A percentile compares a stretch with the other conserved stretches of the same genome.
These are phyloP conservation scores for Cerceris ruficornis DNA, from an alignment of 2,888 invertebrate species.

Conservation along the genomic window DNA sequence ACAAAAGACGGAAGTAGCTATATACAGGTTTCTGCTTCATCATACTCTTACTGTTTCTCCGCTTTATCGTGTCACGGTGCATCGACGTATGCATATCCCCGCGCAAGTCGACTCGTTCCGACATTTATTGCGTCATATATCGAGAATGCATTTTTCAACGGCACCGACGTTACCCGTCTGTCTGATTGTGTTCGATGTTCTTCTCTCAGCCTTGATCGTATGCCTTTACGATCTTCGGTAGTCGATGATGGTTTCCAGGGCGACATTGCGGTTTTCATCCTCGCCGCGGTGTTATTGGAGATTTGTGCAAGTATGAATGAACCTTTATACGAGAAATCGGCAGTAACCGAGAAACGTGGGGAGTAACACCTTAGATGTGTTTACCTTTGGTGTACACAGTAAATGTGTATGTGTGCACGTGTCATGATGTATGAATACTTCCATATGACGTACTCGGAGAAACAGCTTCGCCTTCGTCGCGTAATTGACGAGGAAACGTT, in stretches of 20 bases:
- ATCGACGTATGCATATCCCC: too few relatives aligned
- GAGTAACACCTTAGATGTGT: background rate
- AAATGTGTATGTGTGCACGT: background rate
- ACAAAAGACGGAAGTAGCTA: too few relatives aligned
- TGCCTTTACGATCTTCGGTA: background rate
- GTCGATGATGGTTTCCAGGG: background rate
- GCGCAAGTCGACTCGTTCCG: too few relatives aligned
- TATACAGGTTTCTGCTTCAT: too few relatives aligned
- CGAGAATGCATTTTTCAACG: background rate
- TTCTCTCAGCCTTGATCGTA: background rate
- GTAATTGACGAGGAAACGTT: constrained; percentile 2
- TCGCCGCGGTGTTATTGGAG: constrained; percentile 7
- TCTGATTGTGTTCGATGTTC: background rate
- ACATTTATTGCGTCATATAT: too few relatives aligned
- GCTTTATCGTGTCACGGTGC: too few relatives aligned
- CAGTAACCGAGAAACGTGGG: background rate
- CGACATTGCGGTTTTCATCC: constrained; percentile 10
- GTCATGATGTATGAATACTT: constrained; percentile 3
- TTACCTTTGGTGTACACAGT: background rate
- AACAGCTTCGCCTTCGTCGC: constrained; percentile 5
- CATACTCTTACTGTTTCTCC: too few relatives aligned
- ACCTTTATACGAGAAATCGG: background rate
- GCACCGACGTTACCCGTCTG: background rate
- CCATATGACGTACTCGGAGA: constrained; percentile 14
- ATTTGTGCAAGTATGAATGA: constrained; percentile 16